Evolutionary conservation across 2,113 vertebrate genomes (phyloP).

Genomic region (Manacus vitellinus): DNA sequence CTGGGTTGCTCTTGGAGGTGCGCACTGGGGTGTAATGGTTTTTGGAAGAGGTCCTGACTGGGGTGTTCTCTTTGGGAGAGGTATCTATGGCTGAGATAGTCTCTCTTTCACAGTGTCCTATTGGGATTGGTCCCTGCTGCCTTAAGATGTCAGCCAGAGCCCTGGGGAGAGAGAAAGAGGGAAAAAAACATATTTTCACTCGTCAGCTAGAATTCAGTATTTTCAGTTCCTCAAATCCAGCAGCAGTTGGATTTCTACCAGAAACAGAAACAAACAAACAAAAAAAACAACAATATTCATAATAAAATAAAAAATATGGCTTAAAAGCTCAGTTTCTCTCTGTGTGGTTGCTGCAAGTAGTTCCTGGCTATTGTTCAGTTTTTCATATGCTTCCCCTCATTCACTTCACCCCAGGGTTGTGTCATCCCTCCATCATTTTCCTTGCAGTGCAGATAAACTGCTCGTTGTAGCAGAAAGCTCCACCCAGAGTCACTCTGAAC

Average conservation of each 20-base stretch:
- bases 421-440: neutral
- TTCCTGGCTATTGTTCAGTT: neutral
- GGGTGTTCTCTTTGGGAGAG: conserved; percentile 97
- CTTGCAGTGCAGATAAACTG: neutral
- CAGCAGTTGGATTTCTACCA: neutral
- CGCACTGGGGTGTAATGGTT: conserved; percentile 97
- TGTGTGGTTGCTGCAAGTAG: neutral
- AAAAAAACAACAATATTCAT: fast-evolving
- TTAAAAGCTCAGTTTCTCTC: neutral
- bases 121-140: conserved; percentile 98
- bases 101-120: conserved; percentile 98
- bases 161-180: conserved; percentile 72
- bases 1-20: conserved; percentile 90
- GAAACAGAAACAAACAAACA: neutral
- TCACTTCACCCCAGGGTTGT: neutral
- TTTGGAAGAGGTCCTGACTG: conserved; percentile 91
- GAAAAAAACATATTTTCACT: neutral
- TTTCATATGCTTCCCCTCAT: neutral
- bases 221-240: neutral
- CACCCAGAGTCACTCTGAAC: neutral
- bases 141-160: conserved; percentile 97
- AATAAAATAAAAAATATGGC: neutral
- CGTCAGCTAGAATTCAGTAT: neutral
- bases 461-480: neutral
- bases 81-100: conserved; percentile 94